These are phyloP conservation scores for Pseudorectes ferrugineus DNA, from an alignment of 2,113 vertebrate genomes.

Conservation along the genomic window DNA sequence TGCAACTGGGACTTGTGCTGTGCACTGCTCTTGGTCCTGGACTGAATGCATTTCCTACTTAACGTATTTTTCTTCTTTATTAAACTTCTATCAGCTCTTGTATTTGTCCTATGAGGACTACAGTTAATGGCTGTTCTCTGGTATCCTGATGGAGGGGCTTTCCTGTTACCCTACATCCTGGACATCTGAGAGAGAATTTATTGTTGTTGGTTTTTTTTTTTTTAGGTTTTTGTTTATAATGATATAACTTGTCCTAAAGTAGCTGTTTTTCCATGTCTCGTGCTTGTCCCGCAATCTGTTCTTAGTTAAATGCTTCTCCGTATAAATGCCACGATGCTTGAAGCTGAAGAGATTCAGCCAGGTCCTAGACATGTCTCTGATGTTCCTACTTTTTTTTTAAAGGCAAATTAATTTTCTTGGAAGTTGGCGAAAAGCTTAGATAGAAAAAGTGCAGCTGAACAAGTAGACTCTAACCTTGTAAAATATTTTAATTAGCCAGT, in stretches of 20 bases:
- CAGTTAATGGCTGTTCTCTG: neutral
- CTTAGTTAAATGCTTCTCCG: neutral
- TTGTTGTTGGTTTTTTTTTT: neutral
- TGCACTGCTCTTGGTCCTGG: neutral
- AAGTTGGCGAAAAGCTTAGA: neutral
- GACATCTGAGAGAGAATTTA: neutral
- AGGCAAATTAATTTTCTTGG: neutral
- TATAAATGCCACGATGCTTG: neutral
- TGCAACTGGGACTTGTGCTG: accelerated
- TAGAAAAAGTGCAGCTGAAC: neutral
- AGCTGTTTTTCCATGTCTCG: neutral
- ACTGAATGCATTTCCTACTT: accelerated
- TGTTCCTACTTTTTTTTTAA: neutral
- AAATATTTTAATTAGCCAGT: neutral
- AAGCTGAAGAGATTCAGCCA: neutral
- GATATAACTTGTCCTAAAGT: neutral
- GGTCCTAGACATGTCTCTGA: neutral
- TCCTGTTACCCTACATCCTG: neutral
- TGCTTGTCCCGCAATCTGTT: neutral
- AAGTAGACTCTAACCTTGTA: neutral
- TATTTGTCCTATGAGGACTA: neutral
- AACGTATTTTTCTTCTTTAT: accelerated
- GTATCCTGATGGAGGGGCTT: neutral
- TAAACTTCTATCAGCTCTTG: accelerated
- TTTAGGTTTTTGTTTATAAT: neutral